Percentiles rank a stretch among this genome's conserved stretches.
Conservation (phyloP, 1,140 invertebrate species). For the Bilobella aurantiaca region DNA sequence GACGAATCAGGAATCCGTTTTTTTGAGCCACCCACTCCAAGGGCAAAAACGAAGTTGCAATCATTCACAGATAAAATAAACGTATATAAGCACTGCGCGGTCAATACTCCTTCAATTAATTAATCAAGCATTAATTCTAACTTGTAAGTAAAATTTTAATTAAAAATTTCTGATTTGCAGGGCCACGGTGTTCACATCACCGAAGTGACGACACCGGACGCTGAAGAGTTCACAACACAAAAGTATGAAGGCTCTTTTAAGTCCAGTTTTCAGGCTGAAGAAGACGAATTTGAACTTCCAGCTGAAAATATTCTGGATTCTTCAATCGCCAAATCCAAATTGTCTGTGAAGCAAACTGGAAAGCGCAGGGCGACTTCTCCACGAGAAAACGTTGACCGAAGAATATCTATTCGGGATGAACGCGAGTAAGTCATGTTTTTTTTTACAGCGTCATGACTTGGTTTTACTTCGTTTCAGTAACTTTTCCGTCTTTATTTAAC, state of each 20-base stretch:
- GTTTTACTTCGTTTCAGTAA: no score
- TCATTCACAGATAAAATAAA: constrained; percentile 12
- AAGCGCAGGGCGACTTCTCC: background rate
- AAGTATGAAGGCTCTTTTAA: background rate
- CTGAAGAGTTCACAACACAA: constrained; percentile 3
- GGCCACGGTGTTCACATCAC: constrained; percentile 16
- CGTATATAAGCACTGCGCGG: background rate
- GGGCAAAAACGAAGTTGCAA: constrained; percentile 16
- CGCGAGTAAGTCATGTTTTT: background rate
- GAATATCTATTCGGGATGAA: background rate
- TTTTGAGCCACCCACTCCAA: constrained; percentile 53
- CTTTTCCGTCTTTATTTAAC: background rate
- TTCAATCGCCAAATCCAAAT: background rate
- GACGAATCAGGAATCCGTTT: constrained; percentile 64
- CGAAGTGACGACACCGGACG: constrained; percentile 12
- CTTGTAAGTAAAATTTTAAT: no score
- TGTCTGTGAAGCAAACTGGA: background rate
- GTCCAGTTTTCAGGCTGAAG: background rate
- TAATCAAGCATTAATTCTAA: background rate
- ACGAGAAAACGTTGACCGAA: background rate
- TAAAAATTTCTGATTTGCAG: constrained; percentile 11
- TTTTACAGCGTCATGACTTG: no score
- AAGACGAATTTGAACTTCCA: background rate
- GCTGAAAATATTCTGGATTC: background rate
- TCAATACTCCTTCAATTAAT: background rate